phyloP scores from a whole-genome alignment of 2,797 vertebrate genomes.

The Sternotherus odoratus region DNA sequence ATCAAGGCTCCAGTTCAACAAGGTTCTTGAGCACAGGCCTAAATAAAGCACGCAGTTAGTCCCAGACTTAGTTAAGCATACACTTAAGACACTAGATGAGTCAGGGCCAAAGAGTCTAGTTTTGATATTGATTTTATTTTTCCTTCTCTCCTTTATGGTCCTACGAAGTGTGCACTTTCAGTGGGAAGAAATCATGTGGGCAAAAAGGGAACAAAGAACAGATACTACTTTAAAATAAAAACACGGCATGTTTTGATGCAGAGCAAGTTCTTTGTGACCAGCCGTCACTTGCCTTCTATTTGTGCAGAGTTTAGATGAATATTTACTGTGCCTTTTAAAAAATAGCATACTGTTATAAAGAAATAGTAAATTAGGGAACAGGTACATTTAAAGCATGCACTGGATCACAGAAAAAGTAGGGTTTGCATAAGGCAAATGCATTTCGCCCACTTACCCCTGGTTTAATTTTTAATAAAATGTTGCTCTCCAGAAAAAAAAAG shows the following conservation, averaged over 20 bases:
- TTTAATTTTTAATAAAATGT: slow-evolving; percentile 25
- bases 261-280: background rate
- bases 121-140: background rate
- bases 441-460: background rate
- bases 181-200: background rate
- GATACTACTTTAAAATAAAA: background rate
- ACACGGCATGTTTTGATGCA: background rate
- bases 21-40: background rate
- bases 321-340: slow-evolving; percentile 41
- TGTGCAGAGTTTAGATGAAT: slow-evolving; percentile 1
- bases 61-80: background rate
- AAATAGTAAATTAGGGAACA: slow-evolving; percentile 8
- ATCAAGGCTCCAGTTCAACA: background rate
- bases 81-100: background rate
- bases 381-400: background rate
- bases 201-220: background rate
- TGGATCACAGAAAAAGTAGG: background rate
- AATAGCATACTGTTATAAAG: background rate
- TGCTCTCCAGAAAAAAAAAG: slow-evolving; percentile 38
- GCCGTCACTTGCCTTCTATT: background rate
- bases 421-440: background rate
- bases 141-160: background rate
- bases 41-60: background rate
- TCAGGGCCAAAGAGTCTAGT: background rate
- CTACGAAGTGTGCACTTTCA: background rate